Percentiles rank a stretch among this genome's conserved stretches.
Conservation (phyloP, 1,140 invertebrate genomes). For the Leucophenga varia region DNA sequence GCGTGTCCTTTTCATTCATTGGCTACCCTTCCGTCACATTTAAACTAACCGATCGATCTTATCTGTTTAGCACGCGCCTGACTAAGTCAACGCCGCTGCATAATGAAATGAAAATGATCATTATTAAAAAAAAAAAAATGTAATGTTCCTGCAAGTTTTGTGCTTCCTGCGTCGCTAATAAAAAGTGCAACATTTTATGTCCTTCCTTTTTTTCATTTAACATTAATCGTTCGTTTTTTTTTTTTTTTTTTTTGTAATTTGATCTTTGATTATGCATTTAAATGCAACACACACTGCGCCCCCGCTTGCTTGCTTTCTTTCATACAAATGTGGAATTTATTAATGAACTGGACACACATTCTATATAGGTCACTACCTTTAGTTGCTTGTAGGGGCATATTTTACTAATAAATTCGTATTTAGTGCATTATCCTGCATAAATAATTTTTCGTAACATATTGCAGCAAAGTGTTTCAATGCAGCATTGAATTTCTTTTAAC, state of each 20-base stretch:
- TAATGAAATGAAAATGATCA: slow-evolving; percentile 55
- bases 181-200: slow-evolving; percentile 38
- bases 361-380: neutral
- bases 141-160: slow-evolving; percentile 4
- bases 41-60: slow-evolving; percentile 33
- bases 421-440: slow-evolving; percentile 12
- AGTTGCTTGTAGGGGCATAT: neutral
- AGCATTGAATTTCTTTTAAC: slow-evolving; percentile 38
- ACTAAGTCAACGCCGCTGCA: slow-evolving; percentile 21
- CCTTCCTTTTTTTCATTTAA: slow-evolving; percentile 38
- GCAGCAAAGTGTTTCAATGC: slow-evolving; percentile 21
- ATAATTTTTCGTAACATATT: slow-evolving; percentile 12
- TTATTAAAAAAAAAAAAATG: slow-evolving; percentile 34
- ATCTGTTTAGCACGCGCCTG: neutral
- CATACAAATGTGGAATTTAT: too few species aligned
- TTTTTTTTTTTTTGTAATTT: too few species aligned
- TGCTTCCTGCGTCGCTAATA: slow-evolving; percentile 12
- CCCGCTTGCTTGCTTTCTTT: too few species aligned
- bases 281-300: too few species aligned
- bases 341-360: slow-evolving; percentile 16
- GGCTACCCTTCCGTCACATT: too few species aligned
- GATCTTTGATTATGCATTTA: slow-evolving; percentile 36
- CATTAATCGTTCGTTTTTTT: slow-evolving; percentile 43
- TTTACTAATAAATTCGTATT: neutral
- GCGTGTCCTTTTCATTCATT: slow-evolving; percentile 27